Percentiles rank a stretch among this genome's conserved stretches.
phyloP scores from a whole-genome alignment of 2,888 invertebrate genomes.

The Meloe dianella region DNA sequence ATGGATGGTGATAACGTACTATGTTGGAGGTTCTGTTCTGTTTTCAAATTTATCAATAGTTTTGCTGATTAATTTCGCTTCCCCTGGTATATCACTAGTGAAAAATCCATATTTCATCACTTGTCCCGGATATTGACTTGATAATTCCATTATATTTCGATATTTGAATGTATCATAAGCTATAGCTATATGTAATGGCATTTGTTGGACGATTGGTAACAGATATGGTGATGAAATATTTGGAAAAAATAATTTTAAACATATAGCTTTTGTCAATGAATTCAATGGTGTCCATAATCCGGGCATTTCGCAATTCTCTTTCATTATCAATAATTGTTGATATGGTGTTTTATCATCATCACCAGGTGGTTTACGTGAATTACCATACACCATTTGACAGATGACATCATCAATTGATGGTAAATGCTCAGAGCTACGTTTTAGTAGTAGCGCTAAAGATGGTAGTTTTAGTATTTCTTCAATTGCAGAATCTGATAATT shows the following conservation, averaged over 20 bases:
- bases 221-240: conserved; percentile 63
- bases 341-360: conserved; percentile 46
- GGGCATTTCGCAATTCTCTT: conserved; percentile 39
- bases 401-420: conserved; percentile 51
- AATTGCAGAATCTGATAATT: conserved; percentile 32
- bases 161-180: conserved; percentile 74
- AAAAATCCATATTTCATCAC: conserved; percentile 75
- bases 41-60: conserved; percentile 67
- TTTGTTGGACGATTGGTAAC: conserved; percentile 65
- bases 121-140: conserved; percentile 61
- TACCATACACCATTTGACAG: conserved; percentile 53
- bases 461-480: conserved; percentile 43
- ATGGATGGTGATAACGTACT: conserved; percentile 50
- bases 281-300: conserved; percentile 60
- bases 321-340: conserved; percentile 35
- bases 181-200: conserved; percentile 71
- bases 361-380: conserved; percentile 48
- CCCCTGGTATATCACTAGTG: conserved; percentile 65
- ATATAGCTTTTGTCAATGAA: conserved; percentile 53
- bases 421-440: conserved; percentile 44
- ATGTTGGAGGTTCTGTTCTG: conserved; percentile 63
- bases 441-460: conserved; percentile 42
- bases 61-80: conserved; percentile 70
- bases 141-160: conserved; percentile 65
- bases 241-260: conserved; percentile 58